Percentiles rank a stretch among this genome's conserved stretches.
Evolutionary conservation across 2,113 vertebrate species (phyloP).

Genomic region (Otus sunia): DNA sequence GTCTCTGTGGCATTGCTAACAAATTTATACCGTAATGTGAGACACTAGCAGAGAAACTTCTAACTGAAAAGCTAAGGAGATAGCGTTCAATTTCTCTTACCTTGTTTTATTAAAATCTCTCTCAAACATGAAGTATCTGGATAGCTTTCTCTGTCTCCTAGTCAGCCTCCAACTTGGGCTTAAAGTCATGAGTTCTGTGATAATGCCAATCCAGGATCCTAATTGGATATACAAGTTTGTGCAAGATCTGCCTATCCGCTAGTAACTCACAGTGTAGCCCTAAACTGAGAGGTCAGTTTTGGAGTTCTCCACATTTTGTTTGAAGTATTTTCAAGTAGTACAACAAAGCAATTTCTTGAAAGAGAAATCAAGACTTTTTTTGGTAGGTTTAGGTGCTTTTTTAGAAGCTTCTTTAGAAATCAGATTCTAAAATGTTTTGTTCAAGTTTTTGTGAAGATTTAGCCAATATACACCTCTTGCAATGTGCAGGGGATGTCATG

Average conservation of each 20-base stretch:
- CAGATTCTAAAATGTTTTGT: background rate
- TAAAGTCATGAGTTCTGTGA: background rate
- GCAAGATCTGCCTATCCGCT: background rate
- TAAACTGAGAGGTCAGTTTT: background rate
- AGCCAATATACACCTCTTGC: background rate
- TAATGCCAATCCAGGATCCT: background rate
- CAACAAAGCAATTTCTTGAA: background rate
- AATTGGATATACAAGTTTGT: background rate
- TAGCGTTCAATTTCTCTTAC: background rate
- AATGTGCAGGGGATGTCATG: background rate
- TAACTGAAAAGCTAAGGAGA: background rate
- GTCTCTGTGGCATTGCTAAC: background rate
- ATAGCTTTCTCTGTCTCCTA: background rate
- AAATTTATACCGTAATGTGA: background rate
- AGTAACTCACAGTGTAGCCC: background rate
- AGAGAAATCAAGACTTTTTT: background rate
- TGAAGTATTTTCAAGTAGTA: background rate
- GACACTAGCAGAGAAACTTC: background rate
- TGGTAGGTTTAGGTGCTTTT: background rate
- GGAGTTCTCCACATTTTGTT: background rate
- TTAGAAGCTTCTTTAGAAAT: background rate
- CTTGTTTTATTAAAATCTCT: background rate
- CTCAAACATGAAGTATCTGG: background rate
- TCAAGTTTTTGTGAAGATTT: background rate
- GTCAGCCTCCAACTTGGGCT: background rate